Conservation (phyloP, 2,113 vertebrate genomes). For the Atlantisia rogersi region DNA sequence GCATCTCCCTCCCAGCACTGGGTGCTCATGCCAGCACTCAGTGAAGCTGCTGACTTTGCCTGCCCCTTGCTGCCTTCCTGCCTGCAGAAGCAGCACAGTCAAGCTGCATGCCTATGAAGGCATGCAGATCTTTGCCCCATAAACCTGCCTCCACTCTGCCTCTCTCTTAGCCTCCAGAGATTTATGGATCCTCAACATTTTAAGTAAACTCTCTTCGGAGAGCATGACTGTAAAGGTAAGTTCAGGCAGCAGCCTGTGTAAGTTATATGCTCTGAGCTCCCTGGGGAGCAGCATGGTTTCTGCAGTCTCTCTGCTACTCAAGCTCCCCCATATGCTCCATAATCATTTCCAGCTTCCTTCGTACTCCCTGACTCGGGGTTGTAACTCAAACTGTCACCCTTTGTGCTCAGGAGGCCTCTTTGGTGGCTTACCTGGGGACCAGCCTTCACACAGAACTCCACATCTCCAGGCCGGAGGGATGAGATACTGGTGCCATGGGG, state of each 20-base stretch:
- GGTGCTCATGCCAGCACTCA: not conserved
- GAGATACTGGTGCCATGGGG: fast-evolving
- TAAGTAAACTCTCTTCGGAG: constrained; percentile 33
- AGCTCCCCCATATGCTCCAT: not conserved
- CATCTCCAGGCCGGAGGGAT: fast-evolving
- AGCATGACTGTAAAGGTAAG: constrained; percentile 6
- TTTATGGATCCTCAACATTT: not conserved
- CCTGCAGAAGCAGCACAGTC: not conserved
- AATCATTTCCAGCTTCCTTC: constrained; percentile 51
- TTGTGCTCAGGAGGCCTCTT: not conserved
- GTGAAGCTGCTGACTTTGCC: not conserved
- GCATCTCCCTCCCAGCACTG: fast-evolving
- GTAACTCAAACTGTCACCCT: constrained; percentile 3
- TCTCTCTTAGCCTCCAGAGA: not conserved
- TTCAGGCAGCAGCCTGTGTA: constrained; percentile 9
- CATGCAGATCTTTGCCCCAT: not conserved
- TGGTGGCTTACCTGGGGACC: not conserved
- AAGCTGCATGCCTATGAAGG: not conserved
- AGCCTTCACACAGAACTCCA: not conserved
- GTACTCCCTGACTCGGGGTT: not conserved
- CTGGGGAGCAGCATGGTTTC: not conserved
- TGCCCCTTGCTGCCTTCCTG: not conserved
- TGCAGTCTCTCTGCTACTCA: not conserved
- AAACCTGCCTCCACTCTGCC: not conserved
- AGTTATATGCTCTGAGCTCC: not conserved